Conservation (phyloP, 2,113 vertebrate genomes). For the Leptocoma aspasia region DNA sequence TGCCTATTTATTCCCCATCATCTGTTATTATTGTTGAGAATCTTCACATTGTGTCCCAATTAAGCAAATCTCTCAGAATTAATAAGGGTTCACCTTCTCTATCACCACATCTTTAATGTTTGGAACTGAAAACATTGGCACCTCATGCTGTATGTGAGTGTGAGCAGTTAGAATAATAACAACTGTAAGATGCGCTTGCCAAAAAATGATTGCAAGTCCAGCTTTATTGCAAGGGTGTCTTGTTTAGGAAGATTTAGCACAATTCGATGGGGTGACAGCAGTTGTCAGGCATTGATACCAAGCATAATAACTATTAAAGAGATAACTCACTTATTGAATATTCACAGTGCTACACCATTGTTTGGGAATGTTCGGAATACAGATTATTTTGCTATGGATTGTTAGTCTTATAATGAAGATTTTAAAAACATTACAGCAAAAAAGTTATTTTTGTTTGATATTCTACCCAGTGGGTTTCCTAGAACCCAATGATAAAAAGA, state of each 20-base stretch:
- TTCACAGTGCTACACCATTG: background rate
- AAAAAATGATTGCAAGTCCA: slow-evolving; percentile 45
- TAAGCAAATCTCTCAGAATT: slow-evolving; percentile 60
- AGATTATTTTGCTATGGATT: background rate
- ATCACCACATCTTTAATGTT: slow-evolving; percentile 43
- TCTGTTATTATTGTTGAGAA: slow-evolving; percentile 13
- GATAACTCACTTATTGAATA: slow-evolving; percentile 28
- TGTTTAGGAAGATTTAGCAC: slow-evolving; percentile 58
- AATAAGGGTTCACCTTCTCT: slow-evolving; percentile 31
- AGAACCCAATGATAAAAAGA: background rate
- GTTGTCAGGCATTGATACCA: slow-evolving; percentile 48
- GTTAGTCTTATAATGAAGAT: background rate
- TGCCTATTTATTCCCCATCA: slow-evolving; percentile 38
- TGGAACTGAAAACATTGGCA: slow-evolving; percentile 36
- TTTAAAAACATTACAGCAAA: background rate
- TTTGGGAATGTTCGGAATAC: background rate
- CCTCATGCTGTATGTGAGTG: background rate
- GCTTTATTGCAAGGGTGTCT: slow-evolving; percentile 56
- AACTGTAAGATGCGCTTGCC: slow-evolving; percentile 18
- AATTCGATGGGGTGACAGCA: slow-evolving; percentile 26
- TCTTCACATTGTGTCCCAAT: slow-evolving; percentile 8
- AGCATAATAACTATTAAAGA: slow-evolving; percentile 40
- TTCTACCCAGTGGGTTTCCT: background rate
- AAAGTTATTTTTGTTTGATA: background rate
- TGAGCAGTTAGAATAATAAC: slow-evolving; percentile 26